Percentiles rank a stretch among this genome's conserved stretches.
Evolutionary conservation across 2,888 invertebrate genomes (phyloP).

Genomic region (Eupithecia insigniata): DNA sequence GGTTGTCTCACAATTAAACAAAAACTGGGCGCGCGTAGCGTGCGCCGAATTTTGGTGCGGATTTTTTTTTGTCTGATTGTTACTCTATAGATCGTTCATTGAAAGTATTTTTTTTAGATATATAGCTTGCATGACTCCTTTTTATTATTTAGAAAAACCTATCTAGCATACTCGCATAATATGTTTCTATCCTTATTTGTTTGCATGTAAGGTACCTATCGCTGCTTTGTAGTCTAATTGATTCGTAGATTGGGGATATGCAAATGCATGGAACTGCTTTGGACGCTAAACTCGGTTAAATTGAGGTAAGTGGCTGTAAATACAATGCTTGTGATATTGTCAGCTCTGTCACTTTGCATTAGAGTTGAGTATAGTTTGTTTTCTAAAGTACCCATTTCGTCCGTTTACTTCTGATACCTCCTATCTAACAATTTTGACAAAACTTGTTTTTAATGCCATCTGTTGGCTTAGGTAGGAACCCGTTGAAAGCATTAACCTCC

Average conservation of each 20-base stretch:
- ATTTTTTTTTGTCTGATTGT: no score
- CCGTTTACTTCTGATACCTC: no score
- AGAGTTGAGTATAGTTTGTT: background rate
- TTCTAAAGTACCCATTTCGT: background rate
- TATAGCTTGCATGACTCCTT: background rate
- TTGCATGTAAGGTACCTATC: conserved; percentile 12
- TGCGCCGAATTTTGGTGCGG: no score
- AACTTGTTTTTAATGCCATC: no score
- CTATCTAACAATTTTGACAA: no score
- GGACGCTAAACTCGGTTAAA: conserved; percentile 15
- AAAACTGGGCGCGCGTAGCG: no score
- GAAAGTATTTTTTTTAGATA: no score
- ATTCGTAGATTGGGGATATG: conserved; percentile 39
- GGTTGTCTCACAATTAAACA: no score
- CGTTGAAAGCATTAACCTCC: no score
- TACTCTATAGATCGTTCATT: no score
- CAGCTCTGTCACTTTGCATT: background rate
- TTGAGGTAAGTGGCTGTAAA: conserved; percentile 32
- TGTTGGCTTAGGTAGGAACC: no score
- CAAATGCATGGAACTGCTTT: conserved; percentile 36
- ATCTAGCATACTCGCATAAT: background rate
- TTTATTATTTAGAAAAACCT: no score
- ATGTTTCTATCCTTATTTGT: background rate
- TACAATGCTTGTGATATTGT: conserved; percentile 8
- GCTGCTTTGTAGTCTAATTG: conserved; percentile 28